These are phyloP conservation scores for Lamellibrachia luymesi DNA, from an alignment of 1,140 invertebrate species.

Conservation along the genomic window DNA sequence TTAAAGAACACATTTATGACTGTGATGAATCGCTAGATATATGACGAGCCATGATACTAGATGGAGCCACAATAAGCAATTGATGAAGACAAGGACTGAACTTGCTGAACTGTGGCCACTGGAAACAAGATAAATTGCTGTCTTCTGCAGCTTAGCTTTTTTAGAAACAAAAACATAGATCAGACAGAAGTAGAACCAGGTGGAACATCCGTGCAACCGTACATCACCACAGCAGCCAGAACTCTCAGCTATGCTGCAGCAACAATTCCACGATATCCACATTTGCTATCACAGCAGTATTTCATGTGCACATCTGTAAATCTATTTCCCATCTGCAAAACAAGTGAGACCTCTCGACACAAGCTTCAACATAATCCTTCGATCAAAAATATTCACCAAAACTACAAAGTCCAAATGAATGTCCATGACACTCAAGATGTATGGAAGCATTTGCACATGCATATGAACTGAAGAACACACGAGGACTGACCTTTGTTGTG, in stretches of 20 bases:
- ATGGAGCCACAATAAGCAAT: too few relatives aligned
- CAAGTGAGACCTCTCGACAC: background rate
- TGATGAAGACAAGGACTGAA: background rate
- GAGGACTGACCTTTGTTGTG: slow-evolving; percentile 75
- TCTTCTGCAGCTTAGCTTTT: background rate
- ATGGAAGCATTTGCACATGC: too few relatives aligned
- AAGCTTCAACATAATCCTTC: slow-evolving; percentile 20
- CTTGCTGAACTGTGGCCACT: background rate
- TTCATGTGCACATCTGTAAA: background rate
- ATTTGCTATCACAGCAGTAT: background rate
- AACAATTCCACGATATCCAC: background rate
- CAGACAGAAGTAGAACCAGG: background rate
- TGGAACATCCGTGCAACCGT: background rate
- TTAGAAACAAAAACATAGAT: background rate
- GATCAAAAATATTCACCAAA: background rate
- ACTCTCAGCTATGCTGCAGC: too few relatives aligned
- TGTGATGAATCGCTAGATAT: too few relatives aligned
- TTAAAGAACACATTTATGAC: too few relatives aligned
- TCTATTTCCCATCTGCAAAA: background rate
- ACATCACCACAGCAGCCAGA: background rate
- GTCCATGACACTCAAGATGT: too few relatives aligned
- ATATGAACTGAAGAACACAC: background rate
- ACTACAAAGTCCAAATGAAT: background rate
- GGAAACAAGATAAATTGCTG: background rate
- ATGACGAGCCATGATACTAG: too few relatives aligned